Evolutionary conservation across 2,797 vertebrate species (phyloP).

Genomic region (Phylloscopus collybita): DNA sequence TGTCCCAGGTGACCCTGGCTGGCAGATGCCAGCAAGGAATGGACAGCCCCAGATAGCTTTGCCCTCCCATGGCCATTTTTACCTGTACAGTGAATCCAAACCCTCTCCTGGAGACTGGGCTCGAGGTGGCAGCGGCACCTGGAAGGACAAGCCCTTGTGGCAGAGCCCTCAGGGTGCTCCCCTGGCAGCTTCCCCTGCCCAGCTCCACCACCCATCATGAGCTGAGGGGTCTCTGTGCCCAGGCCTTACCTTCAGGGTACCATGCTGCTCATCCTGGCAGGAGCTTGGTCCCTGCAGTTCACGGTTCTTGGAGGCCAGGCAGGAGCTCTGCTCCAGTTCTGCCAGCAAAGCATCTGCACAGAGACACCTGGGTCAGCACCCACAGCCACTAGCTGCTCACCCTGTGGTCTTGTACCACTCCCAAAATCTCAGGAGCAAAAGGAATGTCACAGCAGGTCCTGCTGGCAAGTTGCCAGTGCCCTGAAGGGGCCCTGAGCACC

Average conservation of each 20-base stretch:
- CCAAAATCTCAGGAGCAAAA: not conserved
- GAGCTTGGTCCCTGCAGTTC: not conserved
- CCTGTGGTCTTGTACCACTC: fast-evolving
- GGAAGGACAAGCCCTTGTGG: not conserved
- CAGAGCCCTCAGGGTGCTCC: not conserved
- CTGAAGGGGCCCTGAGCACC: fast-evolving
- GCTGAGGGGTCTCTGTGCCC: not conserved
- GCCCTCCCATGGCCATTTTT: not conserved
- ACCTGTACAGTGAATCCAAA: constrained; percentile 37
- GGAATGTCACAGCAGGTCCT: not conserved
- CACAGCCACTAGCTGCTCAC: not conserved
- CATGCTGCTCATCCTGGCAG: not conserved
- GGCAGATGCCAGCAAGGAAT: fast-evolving
- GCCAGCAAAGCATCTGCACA: constrained; percentile 68
- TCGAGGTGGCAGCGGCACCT: not conserved
- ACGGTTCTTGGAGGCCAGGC: not conserved
- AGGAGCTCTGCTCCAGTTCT: constrained; percentile 70
- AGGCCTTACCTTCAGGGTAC: not conserved
- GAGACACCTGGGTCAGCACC: fast-evolving
- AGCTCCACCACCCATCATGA: fast-evolving
- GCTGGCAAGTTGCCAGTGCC: not conserved
- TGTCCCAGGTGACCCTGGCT: fast-evolving
- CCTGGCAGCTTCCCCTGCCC: not conserved
- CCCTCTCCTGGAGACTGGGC: not conserved
- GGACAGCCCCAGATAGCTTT: not conserved